Percentiles rank a stretch among this genome's conserved stretches.
These are phyloP conservation scores for Felis chaus DNA, from an alignment of 2,113 vertebrate genomes.

Conservation along the genomic window DNA sequence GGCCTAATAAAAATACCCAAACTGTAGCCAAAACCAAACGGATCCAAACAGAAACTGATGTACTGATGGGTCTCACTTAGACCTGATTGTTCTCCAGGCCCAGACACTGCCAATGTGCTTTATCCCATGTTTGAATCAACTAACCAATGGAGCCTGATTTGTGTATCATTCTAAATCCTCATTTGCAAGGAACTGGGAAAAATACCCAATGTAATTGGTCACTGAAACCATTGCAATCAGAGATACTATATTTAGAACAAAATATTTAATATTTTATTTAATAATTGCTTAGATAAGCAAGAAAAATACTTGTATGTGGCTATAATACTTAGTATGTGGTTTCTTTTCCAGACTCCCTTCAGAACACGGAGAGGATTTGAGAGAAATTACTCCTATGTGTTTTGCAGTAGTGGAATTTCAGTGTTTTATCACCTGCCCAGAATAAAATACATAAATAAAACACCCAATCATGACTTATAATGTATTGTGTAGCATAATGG, in stretches of 20 bases:
- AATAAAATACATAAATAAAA: neutral
- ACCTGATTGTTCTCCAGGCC: neutral
- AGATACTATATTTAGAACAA: neutral
- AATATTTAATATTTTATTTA: neutral
- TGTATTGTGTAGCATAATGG: neutral
- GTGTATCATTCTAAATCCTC: neutral
- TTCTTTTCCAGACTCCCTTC: neutral
- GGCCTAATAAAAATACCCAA: neutral
- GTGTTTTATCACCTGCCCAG: neutral
- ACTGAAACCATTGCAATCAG: neutral
- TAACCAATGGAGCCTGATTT: neutral
- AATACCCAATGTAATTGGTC: neutral
- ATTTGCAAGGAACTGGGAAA: neutral
- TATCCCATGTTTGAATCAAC: neutral
- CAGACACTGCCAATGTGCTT: accelerated
- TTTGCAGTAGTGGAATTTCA: neutral
- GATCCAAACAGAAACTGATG: neutral
- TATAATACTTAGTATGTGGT: neutral
- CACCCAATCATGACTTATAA: neutral
- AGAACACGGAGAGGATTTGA: neutral
- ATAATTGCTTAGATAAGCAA: neutral
- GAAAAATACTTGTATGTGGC: neutral
- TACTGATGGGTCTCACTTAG: neutral
- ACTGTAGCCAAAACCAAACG: neutral
- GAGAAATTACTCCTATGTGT: neutral